A percentile compares a stretch with the other conserved stretches of the same genome.
phyloP scores from a whole-genome alignment of 2,888 invertebrate species.

The Diploptera punctata region DNA sequence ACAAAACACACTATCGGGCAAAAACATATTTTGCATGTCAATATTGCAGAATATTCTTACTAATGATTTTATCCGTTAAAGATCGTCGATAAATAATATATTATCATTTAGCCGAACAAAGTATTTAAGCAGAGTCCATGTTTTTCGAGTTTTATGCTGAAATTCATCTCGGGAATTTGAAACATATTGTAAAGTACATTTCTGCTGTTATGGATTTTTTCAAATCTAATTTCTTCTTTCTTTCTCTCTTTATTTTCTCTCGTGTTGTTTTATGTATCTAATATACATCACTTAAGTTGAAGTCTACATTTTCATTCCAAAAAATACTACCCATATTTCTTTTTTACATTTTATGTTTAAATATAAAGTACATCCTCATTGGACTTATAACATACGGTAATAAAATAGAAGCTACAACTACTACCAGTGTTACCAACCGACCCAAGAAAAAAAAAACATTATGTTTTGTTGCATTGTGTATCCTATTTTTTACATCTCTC shows the following conservation, averaged over 20 bases:
- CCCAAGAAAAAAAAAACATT: conserved; percentile 21
- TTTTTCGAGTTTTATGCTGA: too few species aligned
- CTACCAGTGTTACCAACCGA: not conserved
- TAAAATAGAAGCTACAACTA: conserved; percentile 18
- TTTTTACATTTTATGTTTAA: conserved; percentile 26
- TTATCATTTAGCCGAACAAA: too few species aligned
- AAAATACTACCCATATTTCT: conserved; percentile 8
- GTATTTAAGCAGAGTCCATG: too few species aligned
- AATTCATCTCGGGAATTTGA: not conserved
- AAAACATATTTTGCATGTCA: too few species aligned
- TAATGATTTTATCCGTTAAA: too few species aligned
- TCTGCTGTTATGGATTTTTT: conserved; percentile 18
- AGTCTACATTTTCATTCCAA: conserved; percentile 12
- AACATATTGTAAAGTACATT: conserved; percentile 10
- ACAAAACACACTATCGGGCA: too few species aligned
- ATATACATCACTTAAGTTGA: conserved; percentile 21
- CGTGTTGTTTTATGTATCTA: not conserved
- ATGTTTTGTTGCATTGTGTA: conserved; percentile 19
- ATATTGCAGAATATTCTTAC: too few species aligned
- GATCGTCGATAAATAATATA: too few species aligned
- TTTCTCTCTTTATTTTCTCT: not conserved
- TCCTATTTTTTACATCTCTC: not conserved
- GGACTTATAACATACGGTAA: conserved; percentile 25
- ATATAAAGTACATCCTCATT: conserved; percentile 20
- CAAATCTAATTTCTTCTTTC: conserved; percentile 11